Conservation (phyloP, 2,113 vertebrate species). For the Salvelinus alpinus region DNA sequence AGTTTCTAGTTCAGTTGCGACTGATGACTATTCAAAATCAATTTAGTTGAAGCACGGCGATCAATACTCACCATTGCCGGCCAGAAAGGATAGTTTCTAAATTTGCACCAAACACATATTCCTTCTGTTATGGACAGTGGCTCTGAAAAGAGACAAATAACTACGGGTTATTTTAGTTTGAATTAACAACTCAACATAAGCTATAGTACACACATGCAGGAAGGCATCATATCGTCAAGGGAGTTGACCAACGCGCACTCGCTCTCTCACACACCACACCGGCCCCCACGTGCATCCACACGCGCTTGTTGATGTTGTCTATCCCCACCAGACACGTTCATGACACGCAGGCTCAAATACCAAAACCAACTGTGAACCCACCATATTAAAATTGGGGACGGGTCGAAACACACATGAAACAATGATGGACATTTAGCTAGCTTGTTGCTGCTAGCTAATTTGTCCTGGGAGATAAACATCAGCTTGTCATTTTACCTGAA, state of each 20-base stretch:
- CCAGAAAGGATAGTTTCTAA: slow-evolving; percentile 72
- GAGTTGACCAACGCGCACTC: neutral
- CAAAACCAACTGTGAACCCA: no score
- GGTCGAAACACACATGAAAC: no score
- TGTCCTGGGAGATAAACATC: no score
- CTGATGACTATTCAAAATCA: neutral
- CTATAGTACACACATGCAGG: neutral
- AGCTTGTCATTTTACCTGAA: no score
- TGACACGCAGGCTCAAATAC: no score
- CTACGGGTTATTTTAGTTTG: neutral
- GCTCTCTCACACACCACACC: neutral
- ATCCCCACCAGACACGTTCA: no score
- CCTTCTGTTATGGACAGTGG: slow-evolving; percentile 63
- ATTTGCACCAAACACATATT: slow-evolving; percentile 75
- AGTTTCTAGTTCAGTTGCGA: neutral
- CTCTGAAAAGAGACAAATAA: slow-evolving; percentile 55
- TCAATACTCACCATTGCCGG: slow-evolving; percentile 68
- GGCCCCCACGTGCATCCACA: no score
- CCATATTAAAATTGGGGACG: no score
- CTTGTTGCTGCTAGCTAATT: no score
- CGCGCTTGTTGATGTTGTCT: no score
- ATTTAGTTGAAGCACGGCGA: neutral
- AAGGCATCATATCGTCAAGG: neutral
- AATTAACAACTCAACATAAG: neutral
- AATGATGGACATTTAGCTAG: no score